Evolutionary conservation across 2,797 vertebrate genomes (phyloP).

Genomic region (Syncerus caffer): DNA sequence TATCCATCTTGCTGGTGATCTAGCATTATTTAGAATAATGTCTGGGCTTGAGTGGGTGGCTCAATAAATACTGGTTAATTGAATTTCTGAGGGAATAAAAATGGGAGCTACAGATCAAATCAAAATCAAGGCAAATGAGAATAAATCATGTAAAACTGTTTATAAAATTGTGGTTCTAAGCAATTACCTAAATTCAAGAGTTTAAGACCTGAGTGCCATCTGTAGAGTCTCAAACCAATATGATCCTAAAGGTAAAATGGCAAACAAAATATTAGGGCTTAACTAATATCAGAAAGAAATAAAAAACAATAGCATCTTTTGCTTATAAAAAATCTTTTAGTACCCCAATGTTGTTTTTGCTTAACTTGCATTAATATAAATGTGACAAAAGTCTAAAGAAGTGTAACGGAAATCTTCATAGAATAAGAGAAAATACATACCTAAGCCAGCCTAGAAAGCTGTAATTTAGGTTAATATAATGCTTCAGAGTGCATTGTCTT

Average conservation of each 20-base stretch:
- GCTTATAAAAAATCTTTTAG: not conserved
- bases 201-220: not conserved
- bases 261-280: not conserved
- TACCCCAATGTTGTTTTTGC: not conserved
- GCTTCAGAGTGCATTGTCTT: not conserved
- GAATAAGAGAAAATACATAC: not conserved
- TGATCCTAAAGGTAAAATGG: not conserved
- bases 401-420: not conserved
- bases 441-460: not conserved
- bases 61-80: not conserved
- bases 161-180: not conserved
- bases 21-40: not conserved
- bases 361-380: not conserved
- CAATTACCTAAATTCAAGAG: not conserved
- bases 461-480: not conserved
- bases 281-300: not conserved
- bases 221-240: not conserved
- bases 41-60: not conserved
- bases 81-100: not conserved
- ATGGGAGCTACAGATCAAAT: not conserved
- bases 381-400: not conserved
- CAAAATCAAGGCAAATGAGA: not conserved
- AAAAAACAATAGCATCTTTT: not conserved
- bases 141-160: not conserved
- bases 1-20: not conserved